Evolutionary conservation across 1,140 invertebrate genomes (phyloP).

Genomic region (Andricus grossulariae): DNA sequence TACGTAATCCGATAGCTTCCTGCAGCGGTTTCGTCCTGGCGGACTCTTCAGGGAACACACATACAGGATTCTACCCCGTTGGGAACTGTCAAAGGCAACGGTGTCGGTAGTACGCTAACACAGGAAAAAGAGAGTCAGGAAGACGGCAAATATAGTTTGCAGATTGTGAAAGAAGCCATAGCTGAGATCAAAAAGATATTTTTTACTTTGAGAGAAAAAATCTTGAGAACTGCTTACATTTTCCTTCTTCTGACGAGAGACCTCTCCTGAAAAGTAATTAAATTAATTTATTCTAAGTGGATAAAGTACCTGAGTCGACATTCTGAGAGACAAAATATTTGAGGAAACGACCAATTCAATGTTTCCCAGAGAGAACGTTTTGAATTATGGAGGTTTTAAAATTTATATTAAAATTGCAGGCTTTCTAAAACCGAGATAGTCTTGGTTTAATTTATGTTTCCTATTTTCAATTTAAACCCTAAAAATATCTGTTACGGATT

Average conservation of each 20-base stretch:
- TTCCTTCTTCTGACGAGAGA: not conserved
- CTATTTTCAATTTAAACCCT: too few species aligned
- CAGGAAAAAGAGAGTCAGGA: not conserved
- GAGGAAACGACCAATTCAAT: too few species aligned
- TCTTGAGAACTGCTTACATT: not conserved
- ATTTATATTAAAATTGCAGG: too few species aligned
- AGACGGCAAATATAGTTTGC: conserved; percentile 9
- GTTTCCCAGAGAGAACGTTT: too few species aligned
- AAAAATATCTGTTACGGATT: too few species aligned
- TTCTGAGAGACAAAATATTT: too few species aligned
- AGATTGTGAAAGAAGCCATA: not conserved
- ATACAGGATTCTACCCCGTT: conserved; percentile 26
- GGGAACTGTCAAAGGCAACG: conserved; percentile 23
- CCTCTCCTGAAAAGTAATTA: too few species aligned
- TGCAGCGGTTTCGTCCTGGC: conserved; percentile 24
- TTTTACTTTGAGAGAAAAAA: not conserved
- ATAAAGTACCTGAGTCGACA: too few species aligned
- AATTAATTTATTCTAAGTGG: too few species aligned
- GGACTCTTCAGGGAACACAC: conserved; percentile 6
- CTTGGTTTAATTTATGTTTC: too few species aligned
- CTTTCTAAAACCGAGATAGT: too few species aligned
- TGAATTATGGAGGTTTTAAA: too few species aligned
- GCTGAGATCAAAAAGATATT: not conserved
- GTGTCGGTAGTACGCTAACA: not conserved
- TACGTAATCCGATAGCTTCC: conserved; percentile 15